Percentiles rank a stretch among this genome's conserved stretches.
Conservation (phyloP, 2,797 vertebrate genomes). For the Falco concolor region DNA sequence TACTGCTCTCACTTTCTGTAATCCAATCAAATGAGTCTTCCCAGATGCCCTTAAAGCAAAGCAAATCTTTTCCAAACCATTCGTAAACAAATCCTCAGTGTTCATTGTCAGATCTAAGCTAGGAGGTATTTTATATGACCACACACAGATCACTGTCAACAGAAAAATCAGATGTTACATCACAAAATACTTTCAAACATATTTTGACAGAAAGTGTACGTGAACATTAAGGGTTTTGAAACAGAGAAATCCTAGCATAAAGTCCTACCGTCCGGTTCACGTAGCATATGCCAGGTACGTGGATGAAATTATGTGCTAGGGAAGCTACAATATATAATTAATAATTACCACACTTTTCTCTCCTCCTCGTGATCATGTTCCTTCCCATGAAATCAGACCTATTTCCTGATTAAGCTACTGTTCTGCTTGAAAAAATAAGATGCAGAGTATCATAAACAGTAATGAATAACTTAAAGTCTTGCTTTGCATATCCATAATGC, state of each 20-base stretch:
- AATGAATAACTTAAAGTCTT: background rate
- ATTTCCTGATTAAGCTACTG: background rate
- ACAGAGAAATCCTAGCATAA: background rate
- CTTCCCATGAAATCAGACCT: background rate
- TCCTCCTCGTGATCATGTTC: background rate
- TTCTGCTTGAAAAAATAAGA: background rate
- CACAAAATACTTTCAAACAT: background rate
- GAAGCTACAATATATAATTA: background rate
- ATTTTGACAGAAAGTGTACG: background rate
- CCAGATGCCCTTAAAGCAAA: conserved; percentile 37
- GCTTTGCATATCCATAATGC: conserved; percentile 16
- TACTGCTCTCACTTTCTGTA: conserved; percentile 21
- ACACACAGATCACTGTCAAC: background rate
- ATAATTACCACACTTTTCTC: background rate
- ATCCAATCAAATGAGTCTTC: conserved; percentile 14
- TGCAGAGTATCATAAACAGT: background rate
- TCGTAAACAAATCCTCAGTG: background rate
- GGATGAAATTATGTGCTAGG: background rate
- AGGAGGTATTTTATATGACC: conserved; percentile 25
- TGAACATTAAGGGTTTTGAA: background rate
- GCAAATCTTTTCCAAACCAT: conserved; percentile 14
- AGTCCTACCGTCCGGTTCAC: background rate
- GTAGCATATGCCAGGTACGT: background rate
- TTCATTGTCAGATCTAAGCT: conserved; percentile 32
- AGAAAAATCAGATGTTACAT: background rate